Evolutionary conservation across 2,888 invertebrate genomes (phyloP).

Genomic region (Limnephilus lunatus): DNA sequence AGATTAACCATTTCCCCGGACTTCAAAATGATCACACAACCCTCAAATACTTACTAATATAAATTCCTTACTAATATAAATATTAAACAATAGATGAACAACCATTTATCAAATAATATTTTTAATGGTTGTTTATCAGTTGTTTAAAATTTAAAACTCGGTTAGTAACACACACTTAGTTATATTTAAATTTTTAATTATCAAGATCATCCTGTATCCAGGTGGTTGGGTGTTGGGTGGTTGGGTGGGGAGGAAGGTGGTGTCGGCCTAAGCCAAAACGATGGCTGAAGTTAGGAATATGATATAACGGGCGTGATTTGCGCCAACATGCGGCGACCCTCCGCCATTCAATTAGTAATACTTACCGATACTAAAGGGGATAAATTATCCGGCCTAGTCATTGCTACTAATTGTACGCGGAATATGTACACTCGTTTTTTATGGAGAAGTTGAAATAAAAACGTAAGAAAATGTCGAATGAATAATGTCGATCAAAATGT

Average conservation of each 20-base stretch:
- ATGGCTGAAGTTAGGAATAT: conserved; percentile 14
- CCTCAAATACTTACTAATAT: too few species aligned
- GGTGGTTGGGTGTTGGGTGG: background rate
- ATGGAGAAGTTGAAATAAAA: background rate
- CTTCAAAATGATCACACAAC: too few species aligned
- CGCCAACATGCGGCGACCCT: conserved; percentile 32
- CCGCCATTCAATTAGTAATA: conserved; percentile 40
- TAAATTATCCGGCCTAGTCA: conserved; percentile 26
- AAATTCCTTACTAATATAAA: too few species aligned
- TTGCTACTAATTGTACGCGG: background rate
- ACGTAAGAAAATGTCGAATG: background rate
- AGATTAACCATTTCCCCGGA: too few species aligned
- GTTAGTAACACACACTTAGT: too few species aligned
- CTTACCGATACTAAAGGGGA: conserved; percentile 27
- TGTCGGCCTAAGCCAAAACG: conserved; percentile 1
- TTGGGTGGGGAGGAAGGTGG: background rate
- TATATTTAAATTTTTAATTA: background rate
- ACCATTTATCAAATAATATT: too few species aligned
- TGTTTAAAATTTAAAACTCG: too few species aligned
- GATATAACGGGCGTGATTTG: conserved; percentile 32
- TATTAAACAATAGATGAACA: too few species aligned
- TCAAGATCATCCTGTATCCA: background rate
- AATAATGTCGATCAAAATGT: background rate
- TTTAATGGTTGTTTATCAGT: too few species aligned
- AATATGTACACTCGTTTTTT: background rate